These are phyloP conservation scores for Chrysogorgia sp. DNA, from an alignment of 92 coral and sea anemone genomes.

Conservation along the genomic window DNA sequence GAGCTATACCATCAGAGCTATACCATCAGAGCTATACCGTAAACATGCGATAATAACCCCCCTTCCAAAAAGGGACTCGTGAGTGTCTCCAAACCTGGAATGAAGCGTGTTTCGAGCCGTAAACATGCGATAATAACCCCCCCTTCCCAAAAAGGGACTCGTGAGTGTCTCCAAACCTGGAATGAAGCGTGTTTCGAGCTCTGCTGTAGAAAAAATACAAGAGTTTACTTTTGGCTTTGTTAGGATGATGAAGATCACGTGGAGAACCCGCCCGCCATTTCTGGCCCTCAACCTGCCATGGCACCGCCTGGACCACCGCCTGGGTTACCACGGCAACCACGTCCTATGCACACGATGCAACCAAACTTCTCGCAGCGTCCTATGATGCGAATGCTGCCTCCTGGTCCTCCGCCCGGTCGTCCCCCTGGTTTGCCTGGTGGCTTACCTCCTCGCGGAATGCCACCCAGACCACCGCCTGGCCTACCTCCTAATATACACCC, in stretches of 20 bases:
- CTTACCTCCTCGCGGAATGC: constrained; percentile 73
- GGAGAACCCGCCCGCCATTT: not conserved
- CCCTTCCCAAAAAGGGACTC: too few species aligned
- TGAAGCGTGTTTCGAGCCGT: too few species aligned
- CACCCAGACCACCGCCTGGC: constrained; percentile 88
- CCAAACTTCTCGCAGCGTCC: constrained; percentile 90
- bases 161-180: too few species aligned
- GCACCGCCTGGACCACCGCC: constrained; percentile 81
- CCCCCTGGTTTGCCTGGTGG: constrained; percentile 88
- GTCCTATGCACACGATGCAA: constrained; percentile 72
- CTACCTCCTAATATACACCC: constrained; percentile 88
- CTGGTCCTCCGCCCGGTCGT: constrained; percentile 97
- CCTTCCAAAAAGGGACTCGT: too few species aligned
- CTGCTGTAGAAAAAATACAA: not conserved
- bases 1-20: too few species aligned
- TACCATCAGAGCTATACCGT: too few species aligned
- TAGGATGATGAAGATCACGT: constrained; percentile 15
- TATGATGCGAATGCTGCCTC: constrained; percentile 90
- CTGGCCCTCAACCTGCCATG: constrained; percentile 35
- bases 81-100: too few species aligned
- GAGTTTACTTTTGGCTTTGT: not conserved
- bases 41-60: too few species aligned
- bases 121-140: too few species aligned
- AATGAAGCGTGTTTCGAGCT: constrained; percentile 1
- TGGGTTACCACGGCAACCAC: constrained; percentile 82